phyloP scores from a whole-genome alignment of 2,888 invertebrate species.

The Polyploca ridens region DNA sequence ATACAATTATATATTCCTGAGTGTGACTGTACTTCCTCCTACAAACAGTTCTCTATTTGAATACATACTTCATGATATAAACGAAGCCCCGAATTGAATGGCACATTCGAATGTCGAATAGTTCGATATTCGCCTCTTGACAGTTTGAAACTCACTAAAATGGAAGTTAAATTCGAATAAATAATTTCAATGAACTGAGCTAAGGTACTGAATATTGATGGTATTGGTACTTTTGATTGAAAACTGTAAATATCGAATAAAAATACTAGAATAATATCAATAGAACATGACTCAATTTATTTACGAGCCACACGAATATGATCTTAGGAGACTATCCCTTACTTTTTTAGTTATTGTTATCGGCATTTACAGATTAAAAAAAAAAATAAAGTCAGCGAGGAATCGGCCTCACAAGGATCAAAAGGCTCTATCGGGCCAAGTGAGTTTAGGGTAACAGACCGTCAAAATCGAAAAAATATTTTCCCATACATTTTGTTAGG shows the following conservation, averaged over 20 bases:
- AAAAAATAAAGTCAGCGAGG: too few species aligned
- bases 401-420: too few species aligned
- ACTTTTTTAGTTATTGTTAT: too few species aligned
- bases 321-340: too few species aligned
- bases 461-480: too few species aligned
- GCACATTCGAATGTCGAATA: constrained; percentile 2
- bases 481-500: too few species aligned
- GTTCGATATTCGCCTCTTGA: constrained; percentile 2
- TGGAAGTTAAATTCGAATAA: background rate
- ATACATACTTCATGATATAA: background rate
- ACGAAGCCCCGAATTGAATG: constrained; percentile 1
- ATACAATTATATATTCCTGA: background rate
- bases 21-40: background rate
- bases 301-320: too few species aligned
- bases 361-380: too few species aligned
- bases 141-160: background rate
- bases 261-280: background rate
- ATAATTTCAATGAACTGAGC: constrained; percentile 14
- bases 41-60: background rate
- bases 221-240: constrained; percentile 15
- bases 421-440: too few species aligned
- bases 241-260: background rate
- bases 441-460: too few species aligned
- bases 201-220: constrained; percentile 17
- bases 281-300: background rate